Percentiles rank a stretch among this genome's conserved stretches.
These are phyloP conservation scores for Drosophila cognata DNA, from an alignment of 2,888 invertebrate species.

Conservation along the genomic window DNA sequence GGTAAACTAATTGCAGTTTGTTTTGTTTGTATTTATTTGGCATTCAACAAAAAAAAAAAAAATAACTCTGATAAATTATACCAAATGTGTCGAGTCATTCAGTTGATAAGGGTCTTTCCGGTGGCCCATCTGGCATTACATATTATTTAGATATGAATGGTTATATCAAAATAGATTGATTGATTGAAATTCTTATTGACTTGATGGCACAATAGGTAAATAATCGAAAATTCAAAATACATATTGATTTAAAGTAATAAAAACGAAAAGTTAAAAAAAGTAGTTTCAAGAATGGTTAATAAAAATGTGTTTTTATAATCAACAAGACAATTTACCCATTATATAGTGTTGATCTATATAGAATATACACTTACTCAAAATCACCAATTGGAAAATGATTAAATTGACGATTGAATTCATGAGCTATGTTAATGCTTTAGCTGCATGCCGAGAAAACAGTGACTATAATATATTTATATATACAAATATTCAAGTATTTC, in stretches of 20 bases:
- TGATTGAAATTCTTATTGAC: neutral
- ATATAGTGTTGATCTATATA: neutral
- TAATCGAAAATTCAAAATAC: conserved; percentile 22
- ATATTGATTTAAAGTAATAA: conserved; percentile 16
- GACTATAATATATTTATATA: neutral
- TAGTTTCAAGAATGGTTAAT: conserved; percentile 3
- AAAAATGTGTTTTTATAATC: neutral
- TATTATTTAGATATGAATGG: conserved; percentile 31
- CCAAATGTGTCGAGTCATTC: conserved; percentile 32
- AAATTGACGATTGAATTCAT: neutral
- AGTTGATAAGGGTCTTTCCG: conserved; percentile 28
- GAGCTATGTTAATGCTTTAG: neutral
- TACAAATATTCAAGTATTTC: neutral
- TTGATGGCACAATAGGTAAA: conserved; percentile 3
- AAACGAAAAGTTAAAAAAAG: conserved; percentile 2
- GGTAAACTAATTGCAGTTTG: conserved; percentile 64
- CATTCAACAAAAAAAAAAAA: neutral
- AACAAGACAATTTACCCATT: neutral
- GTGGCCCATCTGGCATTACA: conserved; percentile 21
- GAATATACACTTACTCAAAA: neutral
- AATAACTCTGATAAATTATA: conserved; percentile 46
- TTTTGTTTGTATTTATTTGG: conserved; percentile 21
- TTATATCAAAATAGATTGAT: conserved; percentile 15
- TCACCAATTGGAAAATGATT: neutral
- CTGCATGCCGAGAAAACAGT: neutral